Evolutionary conservation across 1,140 invertebrate genomes (phyloP), one percentile per base, ranked within the genome.

Genomic region (Nasonia giraulti): DNA sequence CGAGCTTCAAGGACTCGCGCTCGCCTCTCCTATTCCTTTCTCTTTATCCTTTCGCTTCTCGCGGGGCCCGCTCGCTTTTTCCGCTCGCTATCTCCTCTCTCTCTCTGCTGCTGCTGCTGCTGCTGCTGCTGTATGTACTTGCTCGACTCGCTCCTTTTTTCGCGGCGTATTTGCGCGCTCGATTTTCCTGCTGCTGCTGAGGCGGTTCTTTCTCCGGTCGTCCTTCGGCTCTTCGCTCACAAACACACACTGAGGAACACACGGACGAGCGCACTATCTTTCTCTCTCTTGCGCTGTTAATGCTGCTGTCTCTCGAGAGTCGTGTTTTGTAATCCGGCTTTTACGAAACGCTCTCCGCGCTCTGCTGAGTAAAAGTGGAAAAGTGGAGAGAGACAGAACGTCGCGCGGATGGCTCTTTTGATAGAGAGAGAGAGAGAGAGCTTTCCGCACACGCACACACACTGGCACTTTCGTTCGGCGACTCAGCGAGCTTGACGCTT

Each of bases 271-370:
- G 20, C 66, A n/a, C 66, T 20, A 68, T 23, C 66, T 80, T 76
- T 85, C 83, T 80, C 78, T 85, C 83, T 44, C 83, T 88, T 80
- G 86, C 86, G 86, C 79, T 80, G 50, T 87, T 37, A 37, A 37
- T 37, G 33, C 33, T 86, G 12, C 77, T 20, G 12, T 86, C 87
- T 87, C 85, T 89, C 80, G 80, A 86, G 85, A 88, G 66, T 11
- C 74, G 87, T 88, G 88, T 92, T 91, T 92, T 91, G 91, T 90
- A 91, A 92, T 91, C 89, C 90, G 68, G 62, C 88, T 89, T 92
- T 92, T 92, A 91, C 91, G 91, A 92, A 92, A 92, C 87, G 75
- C 85, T 87, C 47, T 81, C 84, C 85, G 86, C 77, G 44, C 77
- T 73, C 50, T 31, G 27, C 55, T 55, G 78, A 75, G 81, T 76